Base-by-base conservation (phyloP, 2,113 vertebrate genomes). In the Myrmecobius fasciatus region DNA sequence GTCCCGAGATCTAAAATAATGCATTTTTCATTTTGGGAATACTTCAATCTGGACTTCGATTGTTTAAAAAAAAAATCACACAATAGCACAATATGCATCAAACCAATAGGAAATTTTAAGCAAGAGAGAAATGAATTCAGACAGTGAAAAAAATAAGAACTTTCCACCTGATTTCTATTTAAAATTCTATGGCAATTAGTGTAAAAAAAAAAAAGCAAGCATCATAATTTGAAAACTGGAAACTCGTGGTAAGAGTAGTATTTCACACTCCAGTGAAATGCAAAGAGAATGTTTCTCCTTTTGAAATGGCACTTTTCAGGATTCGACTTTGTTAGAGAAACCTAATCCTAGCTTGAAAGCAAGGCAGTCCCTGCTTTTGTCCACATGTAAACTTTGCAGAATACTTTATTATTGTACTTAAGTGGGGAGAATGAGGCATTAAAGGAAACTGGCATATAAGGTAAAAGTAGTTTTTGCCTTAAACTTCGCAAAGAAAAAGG, bases 1-100 rank as follows among this genome's bases (percentile, higher is more conserved):
- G 3, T 36, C 4, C 56, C 31, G 26, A 0, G 4, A 28, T 0
- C 28, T 2, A 11, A 28, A 60, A 3, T 14, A 0, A 0, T 17
- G 31, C 60, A 12, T 17, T 67, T 67, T 67, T 67, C 60, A 17
- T 14, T 4, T 6, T 75, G 60, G 31, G 14, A 20, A 12, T 6
- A 7, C 60, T 75, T 75, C 17, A 20, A 6, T n/a, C 31, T 7
- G 0, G 10, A 14, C 56, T 60, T 12, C 8, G 53, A 54, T 25
- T 31, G 25, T 54, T 20, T 7, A 53, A 28, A 60, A 60, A 11
- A 11, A 53, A 28, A 56, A 56, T 3, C 2, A 28, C 1, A 28
- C 25, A 28, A 1, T 5, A 17, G 31, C 60, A 17, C 31, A 20
- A 17, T 20, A 4, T 20, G 60, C 56, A 11, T 31, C 28, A 4